Evolutionary conservation across 2,113 vertebrate genomes (phyloP).

Genomic region (Trogon melanurus): DNA sequence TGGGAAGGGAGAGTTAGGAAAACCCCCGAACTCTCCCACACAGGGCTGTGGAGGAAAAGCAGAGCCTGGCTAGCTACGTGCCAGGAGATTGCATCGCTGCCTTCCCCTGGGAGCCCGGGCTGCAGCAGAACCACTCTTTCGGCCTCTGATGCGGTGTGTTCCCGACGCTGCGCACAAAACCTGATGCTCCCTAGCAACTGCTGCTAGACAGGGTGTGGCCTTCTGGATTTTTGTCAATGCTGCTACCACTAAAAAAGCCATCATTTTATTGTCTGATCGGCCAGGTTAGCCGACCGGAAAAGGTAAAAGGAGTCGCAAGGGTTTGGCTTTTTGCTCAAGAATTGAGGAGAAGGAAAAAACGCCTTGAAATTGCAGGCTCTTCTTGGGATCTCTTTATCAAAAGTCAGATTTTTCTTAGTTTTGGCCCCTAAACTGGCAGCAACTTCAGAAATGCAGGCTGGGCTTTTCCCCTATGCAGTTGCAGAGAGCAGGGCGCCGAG

Average conservation of each 20-base stretch:
- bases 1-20: neutral
- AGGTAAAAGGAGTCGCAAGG: neutral
- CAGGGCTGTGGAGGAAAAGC: neutral
- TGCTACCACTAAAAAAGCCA: neutral
- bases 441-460: neutral
- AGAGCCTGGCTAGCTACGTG: neutral
- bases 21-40: accelerated
- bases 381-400: neutral
- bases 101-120: neutral
- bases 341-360: neutral
- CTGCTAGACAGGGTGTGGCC: neutral
- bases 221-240: neutral
- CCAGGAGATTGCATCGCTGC: neutral
- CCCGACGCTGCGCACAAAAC: neutral
- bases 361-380: neutral
- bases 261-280: neutral
- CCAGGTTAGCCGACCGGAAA: neutral
- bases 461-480: accelerated
- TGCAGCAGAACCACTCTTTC: neutral
- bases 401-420: neutral
- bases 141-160: neutral
- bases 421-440: neutral
- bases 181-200: neutral
- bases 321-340: neutral
- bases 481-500: neutral